Conservation (phyloP, 2,888 invertebrate genomes). For the Sipha maydis region DNA sequence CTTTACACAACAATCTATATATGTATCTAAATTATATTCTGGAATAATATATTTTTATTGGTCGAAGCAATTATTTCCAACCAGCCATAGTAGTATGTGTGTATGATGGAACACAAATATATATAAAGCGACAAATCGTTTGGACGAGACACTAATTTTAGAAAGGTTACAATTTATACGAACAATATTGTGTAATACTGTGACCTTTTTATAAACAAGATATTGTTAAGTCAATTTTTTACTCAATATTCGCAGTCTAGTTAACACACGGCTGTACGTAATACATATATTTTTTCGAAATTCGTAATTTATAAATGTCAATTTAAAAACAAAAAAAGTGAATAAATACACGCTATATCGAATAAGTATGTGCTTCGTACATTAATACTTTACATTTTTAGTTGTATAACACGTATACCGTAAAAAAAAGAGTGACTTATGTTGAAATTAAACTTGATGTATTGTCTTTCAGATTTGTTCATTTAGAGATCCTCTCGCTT, state of each 20-base stretch:
- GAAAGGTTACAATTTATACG: neutral
- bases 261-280: neutral
- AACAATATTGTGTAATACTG: neutral
- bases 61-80: too few relatives aligned
- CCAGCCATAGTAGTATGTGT: too few relatives aligned
- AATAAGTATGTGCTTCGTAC: neutral
- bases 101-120: too few relatives aligned
- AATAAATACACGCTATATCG: neutral
- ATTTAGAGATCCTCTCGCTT: constrained; percentile 24
- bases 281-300: neutral
- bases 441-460: neutral
- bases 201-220: neutral
- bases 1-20: too few relatives aligned
- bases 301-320: neutral
- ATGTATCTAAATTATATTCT: too few relatives aligned
- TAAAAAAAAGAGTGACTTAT: neutral
- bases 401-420: neutral
- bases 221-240: neutral
- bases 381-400: neutral
- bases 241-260: neutral
- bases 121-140: too few relatives aligned
- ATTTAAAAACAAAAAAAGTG: neutral
- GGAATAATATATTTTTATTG: too few relatives aligned
- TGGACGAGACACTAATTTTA: too few relatives aligned
- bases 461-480: neutral